Evolutionary conservation across 2,797 vertebrate species (phyloP).

Genomic region (Urosaurus nigricauda): DNA sequence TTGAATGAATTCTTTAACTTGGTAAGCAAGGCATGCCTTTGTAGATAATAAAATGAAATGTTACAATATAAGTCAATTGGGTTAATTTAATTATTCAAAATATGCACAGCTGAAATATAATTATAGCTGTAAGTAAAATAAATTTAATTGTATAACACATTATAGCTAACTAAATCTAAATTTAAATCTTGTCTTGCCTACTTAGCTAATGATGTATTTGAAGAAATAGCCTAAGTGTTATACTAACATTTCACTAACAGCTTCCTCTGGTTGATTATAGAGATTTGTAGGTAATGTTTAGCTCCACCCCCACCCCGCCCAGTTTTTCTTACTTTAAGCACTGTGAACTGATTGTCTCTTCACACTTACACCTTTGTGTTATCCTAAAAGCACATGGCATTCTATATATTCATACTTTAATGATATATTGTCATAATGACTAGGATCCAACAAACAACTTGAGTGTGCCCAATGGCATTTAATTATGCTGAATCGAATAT

Average conservation of each 20-base stretch:
- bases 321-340: not conserved
- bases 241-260: slow-evolving; percentile 65
- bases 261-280: slow-evolving; percentile 41
- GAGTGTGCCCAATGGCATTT: not conserved
- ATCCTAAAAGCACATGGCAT: not conserved
- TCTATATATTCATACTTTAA: not conserved
- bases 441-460: not conserved
- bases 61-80: not conserved
- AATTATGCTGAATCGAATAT: not conserved
- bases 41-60: not conserved
- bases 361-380: not conserved
- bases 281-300: not conserved
- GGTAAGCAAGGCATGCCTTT: not conserved
- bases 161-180: slow-evolving; percentile 25
- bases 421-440: not conserved
- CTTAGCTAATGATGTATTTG: slow-evolving; percentile 55
- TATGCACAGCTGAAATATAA: not conserved
- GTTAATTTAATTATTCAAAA: not conserved
- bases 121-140: not conserved
- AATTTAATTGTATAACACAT: not conserved
- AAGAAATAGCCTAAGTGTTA: slow-evolving; percentile 56
- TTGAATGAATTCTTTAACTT: slow-evolving; percentile 3
- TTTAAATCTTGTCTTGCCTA: slow-evolving; percentile 55
- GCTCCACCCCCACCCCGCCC: too few relatives aligned
- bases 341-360: not conserved